Evolutionary conservation across 1,140 invertebrate genomes (phyloP).

Genomic region (Drosophila parabipectinata): DNA sequence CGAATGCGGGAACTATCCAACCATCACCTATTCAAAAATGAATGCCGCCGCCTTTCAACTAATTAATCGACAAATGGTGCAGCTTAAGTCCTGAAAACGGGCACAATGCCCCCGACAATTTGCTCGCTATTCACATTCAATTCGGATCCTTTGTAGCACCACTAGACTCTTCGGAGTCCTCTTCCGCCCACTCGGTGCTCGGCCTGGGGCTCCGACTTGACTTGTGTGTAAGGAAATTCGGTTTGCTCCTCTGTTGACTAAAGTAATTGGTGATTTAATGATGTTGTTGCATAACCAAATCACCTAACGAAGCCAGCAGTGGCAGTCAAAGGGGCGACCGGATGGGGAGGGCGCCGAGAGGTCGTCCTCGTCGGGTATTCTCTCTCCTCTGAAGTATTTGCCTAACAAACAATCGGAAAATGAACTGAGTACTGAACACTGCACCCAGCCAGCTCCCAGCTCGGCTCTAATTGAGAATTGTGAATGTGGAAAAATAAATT

Average conservation of each 20-base stretch:
- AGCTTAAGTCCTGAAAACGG: conserved; percentile 15
- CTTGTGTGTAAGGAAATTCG: conserved; percentile 79
- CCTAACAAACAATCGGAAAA: conserved; percentile 79
- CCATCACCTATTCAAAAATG: not conserved
- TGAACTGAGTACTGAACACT: conserved; percentile 57
- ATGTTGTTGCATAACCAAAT: conserved; percentile 83
- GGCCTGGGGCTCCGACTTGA: conserved; percentile 10
- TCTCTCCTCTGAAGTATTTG: conserved; percentile 71
- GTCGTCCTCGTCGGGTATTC: conserved; percentile 39
- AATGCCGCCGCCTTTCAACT: not conserved
- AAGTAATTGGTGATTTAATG: conserved; percentile 83
- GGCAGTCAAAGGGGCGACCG: conserved; percentile 23
- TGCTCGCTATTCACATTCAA: conserved; percentile 42
- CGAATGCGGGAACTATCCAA: not conserved
- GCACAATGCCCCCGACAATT: conserved; percentile 15
- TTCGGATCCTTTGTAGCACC: conserved; percentile 42
- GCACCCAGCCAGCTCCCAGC: conserved; percentile 7
- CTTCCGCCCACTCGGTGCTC: conserved; percentile 52
- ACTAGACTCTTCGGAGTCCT: not conserved
- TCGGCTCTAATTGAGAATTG: conserved; percentile 77
- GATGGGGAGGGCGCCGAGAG: conserved; percentile 15
- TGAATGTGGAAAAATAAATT: conserved; percentile 82
- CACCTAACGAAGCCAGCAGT: conserved; percentile 73
- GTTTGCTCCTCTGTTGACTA: conserved; percentile 80
- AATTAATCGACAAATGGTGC: conserved; percentile 23